Evolutionary conservation across 2,113 vertebrate genomes (phyloP).

Genomic region (Siphamia tubifer): DNA sequence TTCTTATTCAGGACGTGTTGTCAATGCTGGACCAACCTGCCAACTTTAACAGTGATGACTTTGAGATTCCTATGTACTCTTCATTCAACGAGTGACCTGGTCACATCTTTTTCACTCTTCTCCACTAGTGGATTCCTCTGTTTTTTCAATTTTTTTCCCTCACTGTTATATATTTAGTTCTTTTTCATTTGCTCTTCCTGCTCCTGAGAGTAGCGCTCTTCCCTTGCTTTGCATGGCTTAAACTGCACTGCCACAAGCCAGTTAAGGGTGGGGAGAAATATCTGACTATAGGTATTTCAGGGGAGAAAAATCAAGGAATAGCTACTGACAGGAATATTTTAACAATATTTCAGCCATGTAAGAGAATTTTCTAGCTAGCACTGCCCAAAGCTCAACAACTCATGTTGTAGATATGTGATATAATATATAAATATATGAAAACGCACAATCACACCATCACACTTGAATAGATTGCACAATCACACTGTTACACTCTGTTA

Average conservation of each 20-base stretch:
- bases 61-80: constrained; percentile 93
- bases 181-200: constrained; percentile 17
- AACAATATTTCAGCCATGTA: constrained; percentile 36
- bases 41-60: constrained; percentile 91
- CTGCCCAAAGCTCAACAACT: constrained; percentile 61
- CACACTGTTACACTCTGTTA: constrained; percentile 8
- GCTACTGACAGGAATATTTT: constrained; percentile 49
- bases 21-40: constrained; percentile 91
- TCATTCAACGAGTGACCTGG: constrained; percentile 74
- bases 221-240: constrained; percentile 50
- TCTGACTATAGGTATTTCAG: constrained; percentile 7
- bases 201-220: constrained; percentile 41
- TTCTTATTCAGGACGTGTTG: constrained; percentile 87
- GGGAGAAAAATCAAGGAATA: constrained; percentile 31
- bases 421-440: constrained; percentile 19
- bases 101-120: background rate
- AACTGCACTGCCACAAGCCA: constrained; percentile 45
- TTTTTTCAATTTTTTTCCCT: constrained; percentile 2
- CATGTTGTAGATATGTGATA: constrained; percentile 54
- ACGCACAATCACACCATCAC: constrained; percentile 46
- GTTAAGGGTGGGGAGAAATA: constrained; percentile 27
- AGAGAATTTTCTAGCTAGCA: constrained; percentile 53
- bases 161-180: constrained; percentile 17
- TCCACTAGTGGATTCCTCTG: background rate
- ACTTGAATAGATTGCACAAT: constrained; percentile 44